Evolutionary conservation across 2,113 vertebrate genomes (phyloP).

Genomic region (Corythaixoides concolor): DNA sequence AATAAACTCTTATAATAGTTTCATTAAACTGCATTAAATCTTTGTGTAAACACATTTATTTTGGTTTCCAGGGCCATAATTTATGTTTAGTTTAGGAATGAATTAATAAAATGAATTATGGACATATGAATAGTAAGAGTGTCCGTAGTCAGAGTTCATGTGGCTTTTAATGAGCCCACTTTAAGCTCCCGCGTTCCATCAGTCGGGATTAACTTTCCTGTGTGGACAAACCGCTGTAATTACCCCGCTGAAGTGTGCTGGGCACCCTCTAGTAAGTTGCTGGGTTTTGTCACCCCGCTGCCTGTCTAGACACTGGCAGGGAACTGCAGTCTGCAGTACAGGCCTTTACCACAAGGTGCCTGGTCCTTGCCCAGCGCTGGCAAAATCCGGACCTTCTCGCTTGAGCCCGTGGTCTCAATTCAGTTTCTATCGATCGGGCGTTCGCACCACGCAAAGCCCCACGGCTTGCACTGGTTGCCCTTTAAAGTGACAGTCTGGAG

Average conservation of each 20-base stretch:
- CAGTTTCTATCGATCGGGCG: not conserved
- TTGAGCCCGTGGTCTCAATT: accelerated
- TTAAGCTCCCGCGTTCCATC: not conserved
- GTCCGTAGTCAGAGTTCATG: slow-evolving; percentile 17
- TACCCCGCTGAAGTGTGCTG: not conserved
- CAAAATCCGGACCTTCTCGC: not conserved
- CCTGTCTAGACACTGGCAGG: not conserved
- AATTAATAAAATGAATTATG: slow-evolving; percentile 46
- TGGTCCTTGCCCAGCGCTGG: not conserved
- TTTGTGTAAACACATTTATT: slow-evolving; percentile 54
- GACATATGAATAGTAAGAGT: slow-evolving; percentile 5
- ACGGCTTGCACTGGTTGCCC: not conserved
- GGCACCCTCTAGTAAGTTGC: not conserved
- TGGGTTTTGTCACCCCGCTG: slow-evolving; percentile 7
- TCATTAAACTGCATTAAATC: slow-evolving; percentile 36
- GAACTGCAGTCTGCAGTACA: not conserved
- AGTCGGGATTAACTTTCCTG: not conserved
- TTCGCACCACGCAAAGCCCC: not conserved
- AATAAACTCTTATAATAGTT: slow-evolving; percentile 50
- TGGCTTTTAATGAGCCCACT: slow-evolving; percentile 38
- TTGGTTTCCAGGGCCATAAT: slow-evolving; percentile 36
- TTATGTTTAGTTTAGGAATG: slow-evolving; percentile 24
- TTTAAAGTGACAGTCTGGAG: not conserved
- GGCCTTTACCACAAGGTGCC: not conserved
- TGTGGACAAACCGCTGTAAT: not conserved